Percentiles rank a stretch among this genome's conserved stretches.
Conservation (phyloP, 2,888 invertebrate genomes). For the Trilocha varians region DNA sequence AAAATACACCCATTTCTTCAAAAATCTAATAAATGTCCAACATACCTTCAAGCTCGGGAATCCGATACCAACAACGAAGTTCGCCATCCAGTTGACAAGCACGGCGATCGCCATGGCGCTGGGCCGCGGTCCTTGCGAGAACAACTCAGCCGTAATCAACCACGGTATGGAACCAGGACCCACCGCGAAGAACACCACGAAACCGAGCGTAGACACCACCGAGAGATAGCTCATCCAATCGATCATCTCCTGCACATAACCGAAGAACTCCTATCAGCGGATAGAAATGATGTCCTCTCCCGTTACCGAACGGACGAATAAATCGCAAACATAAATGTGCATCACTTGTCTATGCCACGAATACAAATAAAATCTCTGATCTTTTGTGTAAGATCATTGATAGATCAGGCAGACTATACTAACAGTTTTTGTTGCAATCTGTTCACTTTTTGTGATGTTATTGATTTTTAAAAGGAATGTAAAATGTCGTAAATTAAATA, state of each 20-base stretch:
- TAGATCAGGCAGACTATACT: too few relatives aligned
- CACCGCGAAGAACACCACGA: slow-evolving; percentile 97
- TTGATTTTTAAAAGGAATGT: too few relatives aligned
- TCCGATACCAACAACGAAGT: slow-evolving; percentile 95
- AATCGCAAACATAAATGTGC: slow-evolving; percentile 50
- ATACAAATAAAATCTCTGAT: too few relatives aligned
- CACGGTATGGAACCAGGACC: slow-evolving; percentile 98
- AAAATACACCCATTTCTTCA: too few relatives aligned
- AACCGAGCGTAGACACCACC: slow-evolving; percentile 93
- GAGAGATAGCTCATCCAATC: slow-evolving; percentile 98
- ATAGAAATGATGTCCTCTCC: slow-evolving; percentile 78
- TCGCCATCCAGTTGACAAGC: slow-evolving; percentile 97
- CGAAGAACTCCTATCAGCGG: slow-evolving; percentile 97
- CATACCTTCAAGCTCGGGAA: slow-evolving; percentile 95
- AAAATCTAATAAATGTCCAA: background rate
- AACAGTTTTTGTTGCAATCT: too few relatives aligned
- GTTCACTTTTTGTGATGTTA: too few relatives aligned
- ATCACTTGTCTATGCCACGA: slow-evolving; percentile 38
- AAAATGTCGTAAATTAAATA: too few relatives aligned
- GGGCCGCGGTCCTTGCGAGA: slow-evolving; percentile 95
- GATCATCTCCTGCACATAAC: slow-evolving; percentile 98
- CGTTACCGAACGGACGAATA: slow-evolving; percentile 74
- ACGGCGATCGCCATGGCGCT: slow-evolving; percentile 98
- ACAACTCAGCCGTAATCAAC: slow-evolving; percentile 98
- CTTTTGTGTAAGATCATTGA: too few relatives aligned